A percentile compares a stretch with the other conserved stretches of the same genome.
phyloP scores from a whole-genome alignment of 2,888 invertebrate genomes.

The Metellina segmentata region DNA sequence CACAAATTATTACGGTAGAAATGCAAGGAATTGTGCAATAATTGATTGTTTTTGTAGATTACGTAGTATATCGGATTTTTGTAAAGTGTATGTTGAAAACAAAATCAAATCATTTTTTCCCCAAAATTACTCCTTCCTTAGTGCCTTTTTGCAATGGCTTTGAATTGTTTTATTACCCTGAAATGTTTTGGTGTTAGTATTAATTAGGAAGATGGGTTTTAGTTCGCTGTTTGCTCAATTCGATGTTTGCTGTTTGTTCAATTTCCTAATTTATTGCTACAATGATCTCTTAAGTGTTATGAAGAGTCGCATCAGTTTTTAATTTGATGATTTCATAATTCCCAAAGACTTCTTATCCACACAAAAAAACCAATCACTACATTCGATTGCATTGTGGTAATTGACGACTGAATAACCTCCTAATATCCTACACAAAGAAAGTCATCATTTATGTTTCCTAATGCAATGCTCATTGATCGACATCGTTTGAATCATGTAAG shows the following conservation, averaged over 20 bases:
- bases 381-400: background rate
- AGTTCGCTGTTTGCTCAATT: slow-evolving; percentile 48
- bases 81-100: slow-evolving; percentile 46
- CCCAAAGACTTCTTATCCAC: slow-evolving; percentile 49
- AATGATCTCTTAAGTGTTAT: slow-evolving; percentile 26
- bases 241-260: slow-evolving; percentile 2
- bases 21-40: slow-evolving; percentile 68
- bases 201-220: background rate
- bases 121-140: slow-evolving; percentile 15
- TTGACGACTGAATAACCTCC: background rate
- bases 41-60: slow-evolving; percentile 61
- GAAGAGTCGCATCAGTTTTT: slow-evolving; percentile 20
- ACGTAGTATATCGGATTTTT: slow-evolving; percentile 39
- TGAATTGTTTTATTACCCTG: slow-evolving; percentile 23
- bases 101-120: slow-evolving; percentile 31
- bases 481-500: slow-evolving; percentile 45
- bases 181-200: slow-evolving; percentile 7
- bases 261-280: background rate
- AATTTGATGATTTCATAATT: slow-evolving; percentile 8
- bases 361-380: slow-evolving; percentile 1
- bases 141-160: slow-evolving; percentile 34
- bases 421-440: background rate
- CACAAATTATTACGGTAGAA: slow-evolving; percentile 23
- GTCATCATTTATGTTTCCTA: slow-evolving; percentile 67
- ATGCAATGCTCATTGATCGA: slow-evolving; percentile 54